Evolutionary conservation across 2,797 vertebrate genomes (phyloP).

Genomic region (Enteromius thamalakanensis): DNA sequence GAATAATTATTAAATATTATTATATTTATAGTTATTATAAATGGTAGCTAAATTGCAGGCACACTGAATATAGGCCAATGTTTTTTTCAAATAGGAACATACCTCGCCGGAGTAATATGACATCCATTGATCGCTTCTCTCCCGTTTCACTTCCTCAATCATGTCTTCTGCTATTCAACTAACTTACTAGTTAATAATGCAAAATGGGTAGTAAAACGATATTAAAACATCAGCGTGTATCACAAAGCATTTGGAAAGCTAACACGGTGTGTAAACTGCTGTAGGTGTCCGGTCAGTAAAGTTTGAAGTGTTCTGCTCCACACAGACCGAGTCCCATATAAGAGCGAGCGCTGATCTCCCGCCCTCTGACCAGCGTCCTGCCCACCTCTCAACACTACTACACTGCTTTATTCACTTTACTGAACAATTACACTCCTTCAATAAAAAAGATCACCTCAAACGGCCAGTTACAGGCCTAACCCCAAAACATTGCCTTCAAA

Average conservation of each 20-base stretch:
- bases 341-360: slow-evolving; percentile 35
- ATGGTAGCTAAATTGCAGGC: background rate
- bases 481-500: background rate
- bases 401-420: background rate
- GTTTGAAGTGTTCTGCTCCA: slow-evolving; percentile 30
- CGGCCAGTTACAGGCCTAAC: background rate
- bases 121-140: slow-evolving; percentile 57
- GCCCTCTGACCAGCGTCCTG: slow-evolving; percentile 47
- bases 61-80: background rate
- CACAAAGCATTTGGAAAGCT: background rate
- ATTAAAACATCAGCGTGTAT: background rate
- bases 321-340: slow-evolving; percentile 34
- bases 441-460: background rate
- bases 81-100: slow-evolving; percentile 1
- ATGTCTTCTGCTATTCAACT: slow-evolving; percentile 27
- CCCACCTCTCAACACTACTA: background rate
- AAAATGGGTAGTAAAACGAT: background rate
- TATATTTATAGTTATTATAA: background rate
- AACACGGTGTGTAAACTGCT: slow-evolving; percentile 1
- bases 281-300: slow-evolving; percentile 29
- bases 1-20: background rate
- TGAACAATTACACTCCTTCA: background rate
- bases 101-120: slow-evolving; percentile 57
- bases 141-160: slow-evolving; percentile 61
- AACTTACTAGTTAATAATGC: background rate